Conservation (phyloP, 2,113 vertebrate genomes). For the Himantopus leucocephalus region DNA sequence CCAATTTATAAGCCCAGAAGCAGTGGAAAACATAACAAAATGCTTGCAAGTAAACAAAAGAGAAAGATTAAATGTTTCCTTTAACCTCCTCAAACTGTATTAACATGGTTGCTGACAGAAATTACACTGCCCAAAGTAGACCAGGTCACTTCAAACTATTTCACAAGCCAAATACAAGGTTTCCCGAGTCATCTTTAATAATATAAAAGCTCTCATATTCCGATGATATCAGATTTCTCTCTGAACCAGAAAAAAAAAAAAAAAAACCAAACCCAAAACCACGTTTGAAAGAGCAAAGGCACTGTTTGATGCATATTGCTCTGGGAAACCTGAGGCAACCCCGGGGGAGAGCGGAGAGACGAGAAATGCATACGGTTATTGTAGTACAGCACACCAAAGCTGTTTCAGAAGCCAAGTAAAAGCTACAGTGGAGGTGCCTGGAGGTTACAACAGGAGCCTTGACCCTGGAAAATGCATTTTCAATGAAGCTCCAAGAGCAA, state of each 20-base stretch:
- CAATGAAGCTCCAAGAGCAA: slow-evolving; percentile 20
- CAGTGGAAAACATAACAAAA: background rate
- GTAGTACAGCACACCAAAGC: slow-evolving; percentile 32
- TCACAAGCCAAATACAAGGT: background rate
- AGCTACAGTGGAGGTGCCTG: background rate
- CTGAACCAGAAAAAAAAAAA: background rate
- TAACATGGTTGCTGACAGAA: background rate
- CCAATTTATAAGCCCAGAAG: background rate
- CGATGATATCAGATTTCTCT: background rate
- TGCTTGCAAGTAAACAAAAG: background rate
- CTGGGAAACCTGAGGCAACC: background rate
- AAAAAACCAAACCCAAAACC: too few relatives aligned
- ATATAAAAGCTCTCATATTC: background rate
- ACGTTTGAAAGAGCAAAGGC: background rate
- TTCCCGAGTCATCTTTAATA: background rate
- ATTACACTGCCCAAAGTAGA: background rate
- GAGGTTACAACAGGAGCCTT: slow-evolving; percentile 12
- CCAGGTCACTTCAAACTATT: background rate
- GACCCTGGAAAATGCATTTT: slow-evolving; percentile 42
- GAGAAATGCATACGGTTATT: background rate
- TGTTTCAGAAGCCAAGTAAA: slow-evolving; percentile 28
- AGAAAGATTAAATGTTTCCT: background rate
- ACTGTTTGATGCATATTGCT: background rate
- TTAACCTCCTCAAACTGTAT: background rate
- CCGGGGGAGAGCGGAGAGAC: slow-evolving; percentile 74